Percentiles rank a stretch among this genome's conserved stretches.
phyloP scores from a whole-genome alignment of 1,140 invertebrate species.

The Sminthurides bifidus region DNA sequence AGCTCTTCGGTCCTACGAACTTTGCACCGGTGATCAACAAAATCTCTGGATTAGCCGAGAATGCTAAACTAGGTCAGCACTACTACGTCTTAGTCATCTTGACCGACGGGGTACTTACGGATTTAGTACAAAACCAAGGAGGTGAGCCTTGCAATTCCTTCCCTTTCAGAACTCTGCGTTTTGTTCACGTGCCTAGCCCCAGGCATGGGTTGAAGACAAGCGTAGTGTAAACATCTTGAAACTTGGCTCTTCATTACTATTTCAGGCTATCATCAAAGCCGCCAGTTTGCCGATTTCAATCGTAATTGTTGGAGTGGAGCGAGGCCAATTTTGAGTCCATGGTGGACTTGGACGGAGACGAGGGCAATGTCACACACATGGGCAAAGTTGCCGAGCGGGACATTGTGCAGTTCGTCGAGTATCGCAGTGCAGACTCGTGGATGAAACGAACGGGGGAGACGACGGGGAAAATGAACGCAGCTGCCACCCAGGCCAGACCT shows the following conservation, averaged over 20 bases:
- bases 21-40: constrained; percentile 51
- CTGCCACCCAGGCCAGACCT: neutral
- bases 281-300: constrained; percentile 39
- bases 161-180: too few species aligned
- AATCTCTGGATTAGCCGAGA: constrained; percentile 39
- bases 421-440: constrained; percentile 15
- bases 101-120: constrained; percentile 54
- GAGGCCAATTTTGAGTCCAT: constrained; percentile 45
- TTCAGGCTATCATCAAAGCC: constrained; percentile 41
- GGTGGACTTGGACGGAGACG: constrained; percentile 48
- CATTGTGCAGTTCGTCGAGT: constrained; percentile 18
- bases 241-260: constrained; percentile 7
- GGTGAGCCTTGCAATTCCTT: too few species aligned
- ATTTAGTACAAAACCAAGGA: constrained; percentile 49
- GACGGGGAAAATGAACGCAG: neutral
- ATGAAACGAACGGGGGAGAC: constrained; percentile 6
- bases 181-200: too few species aligned
- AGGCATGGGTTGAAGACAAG: too few species aligned
- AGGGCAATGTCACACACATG: constrained; percentile 38
- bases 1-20: constrained; percentile 52
- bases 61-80: constrained; percentile 40
- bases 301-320: constrained; percentile 49
- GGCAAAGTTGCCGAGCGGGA: constrained; percentile 38
- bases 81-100: constrained; percentile 53
- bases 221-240: too few species aligned